Evolutionary conservation across 2,888 invertebrate species (phyloP).

Genomic region (Lamellibrachia satsuma): DNA sequence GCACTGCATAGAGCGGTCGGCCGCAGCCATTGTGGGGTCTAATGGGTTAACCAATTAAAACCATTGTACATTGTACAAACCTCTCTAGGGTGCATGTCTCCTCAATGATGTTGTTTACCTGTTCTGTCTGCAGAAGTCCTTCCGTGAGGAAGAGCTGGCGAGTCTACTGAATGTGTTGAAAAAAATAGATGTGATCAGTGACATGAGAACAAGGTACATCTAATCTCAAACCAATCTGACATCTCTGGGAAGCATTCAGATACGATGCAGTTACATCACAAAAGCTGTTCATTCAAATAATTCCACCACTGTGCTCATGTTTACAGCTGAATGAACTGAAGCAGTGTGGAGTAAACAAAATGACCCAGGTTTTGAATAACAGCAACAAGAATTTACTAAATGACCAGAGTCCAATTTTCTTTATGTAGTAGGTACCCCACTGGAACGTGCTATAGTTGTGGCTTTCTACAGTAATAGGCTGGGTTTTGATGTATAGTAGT

Average conservation of each 20-base stretch:
- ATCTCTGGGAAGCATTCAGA: no score
- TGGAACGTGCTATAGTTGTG: no score
- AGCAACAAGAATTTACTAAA: no score
- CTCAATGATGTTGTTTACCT: background rate
- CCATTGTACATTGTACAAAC: background rate
- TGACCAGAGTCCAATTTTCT: background rate
- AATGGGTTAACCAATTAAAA: no score
- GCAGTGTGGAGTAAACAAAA: background rate
- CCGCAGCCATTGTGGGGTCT: no score
- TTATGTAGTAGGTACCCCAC: background rate
- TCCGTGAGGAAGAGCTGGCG: constrained; percentile 73
- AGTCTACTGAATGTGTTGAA: constrained; percentile 73
- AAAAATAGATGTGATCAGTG: constrained; percentile 74
- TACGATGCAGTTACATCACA: no score
- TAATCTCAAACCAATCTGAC: background rate
- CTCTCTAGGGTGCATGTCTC: background rate
- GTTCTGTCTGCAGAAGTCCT: constrained; percentile 53
- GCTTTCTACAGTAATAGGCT: no score
- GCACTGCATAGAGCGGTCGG: no score
- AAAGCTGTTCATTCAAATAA: background rate
- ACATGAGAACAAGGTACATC: constrained; percentile 67
- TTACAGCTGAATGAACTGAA: background rate
- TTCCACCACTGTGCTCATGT: background rate
- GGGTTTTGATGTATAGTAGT: no score
- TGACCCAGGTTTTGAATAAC: background rate